Evolutionary conservation across 2,113 vertebrate species (phyloP), one percentile per base, ranked within the genome.

Genomic region (Phoxinus phoxinus): DNA sequence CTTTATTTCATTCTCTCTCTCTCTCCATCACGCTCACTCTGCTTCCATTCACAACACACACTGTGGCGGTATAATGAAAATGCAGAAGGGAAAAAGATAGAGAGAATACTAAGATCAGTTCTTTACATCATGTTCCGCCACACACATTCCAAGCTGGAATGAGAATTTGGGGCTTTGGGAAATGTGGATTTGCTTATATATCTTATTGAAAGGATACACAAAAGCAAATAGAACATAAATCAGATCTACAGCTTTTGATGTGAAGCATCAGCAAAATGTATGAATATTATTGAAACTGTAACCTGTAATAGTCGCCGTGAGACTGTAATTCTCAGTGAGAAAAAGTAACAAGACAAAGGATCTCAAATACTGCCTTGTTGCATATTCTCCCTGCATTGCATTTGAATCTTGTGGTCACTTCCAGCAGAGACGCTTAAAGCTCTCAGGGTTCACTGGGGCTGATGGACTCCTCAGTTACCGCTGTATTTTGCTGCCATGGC

Each of bases 31-130:
- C 6, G 3, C 53, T 85, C 73, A 46, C 72, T 77, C 81, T 71
- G 25, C 81, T 74, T 69, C 53, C 56, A 74, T 87, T 87, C 83
- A 85, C 79, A 89, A 81, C 86, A 89, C 85, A 67, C 51, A 35
- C 15, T 71, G 75, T 81, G 61, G n/a, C 30, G 11, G 48, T 25
- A 59, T 73, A 84, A 81, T 84, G 83, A 81, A 84, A 84, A 87
- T 48, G 21, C 76, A 86, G 53, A 81, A 46, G 35, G 44, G 30
- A 72, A 65, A 83, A 53, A 67, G 32, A 67, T 15, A 76, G 32
- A 83, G 56, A 79, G 48, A 81, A 84, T 63, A 74, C 69, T 67
- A 84, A 84, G 69, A 87, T 44, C 21, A 69, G 30, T 72, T 78
- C 37, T 74, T 65, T 53, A 67, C 79, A 80, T 74, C 71, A 81